Evolutionary conservation across 2,888 invertebrate species (phyloP).

Genomic region (Cremastinae sp.): DNA sequence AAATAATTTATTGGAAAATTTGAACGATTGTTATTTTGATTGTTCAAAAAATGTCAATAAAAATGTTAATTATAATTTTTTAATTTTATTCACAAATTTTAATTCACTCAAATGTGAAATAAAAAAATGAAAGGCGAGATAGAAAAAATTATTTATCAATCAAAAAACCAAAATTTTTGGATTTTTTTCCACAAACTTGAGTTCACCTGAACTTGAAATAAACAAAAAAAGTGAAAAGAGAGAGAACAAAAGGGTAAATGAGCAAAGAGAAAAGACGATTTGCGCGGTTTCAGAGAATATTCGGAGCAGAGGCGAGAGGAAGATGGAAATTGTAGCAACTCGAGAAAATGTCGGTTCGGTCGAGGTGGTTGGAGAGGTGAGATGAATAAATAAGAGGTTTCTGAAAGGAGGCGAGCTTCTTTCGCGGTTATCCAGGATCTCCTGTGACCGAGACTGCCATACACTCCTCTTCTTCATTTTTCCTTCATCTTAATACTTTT

Average conservation of each 20-base stretch:
- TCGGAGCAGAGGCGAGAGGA: constrained; percentile 40
- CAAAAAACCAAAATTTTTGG: too few relatives aligned
- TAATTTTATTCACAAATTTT: too few relatives aligned
- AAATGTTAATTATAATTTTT: too few relatives aligned
- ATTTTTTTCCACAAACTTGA: too few relatives aligned
- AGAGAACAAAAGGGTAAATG: constrained; percentile 21
- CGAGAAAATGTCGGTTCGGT: constrained; percentile 8
- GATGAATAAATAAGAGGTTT: constrained; percentile 79
- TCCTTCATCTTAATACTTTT: constrained; percentile 35
- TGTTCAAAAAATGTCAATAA: too few relatives aligned
- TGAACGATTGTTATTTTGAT: too few relatives aligned
- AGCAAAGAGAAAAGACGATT: constrained; percentile 45
- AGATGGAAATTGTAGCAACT: constrained; percentile 7
- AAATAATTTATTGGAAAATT: too few relatives aligned
- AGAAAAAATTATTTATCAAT: too few relatives aligned
- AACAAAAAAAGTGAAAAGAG: constrained; percentile 9
- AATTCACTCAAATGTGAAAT: too few relatives aligned
- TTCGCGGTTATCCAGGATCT: constrained; percentile 68
- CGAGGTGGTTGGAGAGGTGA: constrained; percentile 70
- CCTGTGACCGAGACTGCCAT: constrained; percentile 48
- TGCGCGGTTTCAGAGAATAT: constrained; percentile 49
- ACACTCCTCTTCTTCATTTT: constrained; percentile 7
- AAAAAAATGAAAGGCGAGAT: too few relatives aligned
- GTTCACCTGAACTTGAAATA: constrained; percentile 22
- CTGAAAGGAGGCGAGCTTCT: constrained; percentile 71